Base-by-base conservation (phyloP, 2,113 vertebrate species). In the Hemichromis elongatus region DNA sequence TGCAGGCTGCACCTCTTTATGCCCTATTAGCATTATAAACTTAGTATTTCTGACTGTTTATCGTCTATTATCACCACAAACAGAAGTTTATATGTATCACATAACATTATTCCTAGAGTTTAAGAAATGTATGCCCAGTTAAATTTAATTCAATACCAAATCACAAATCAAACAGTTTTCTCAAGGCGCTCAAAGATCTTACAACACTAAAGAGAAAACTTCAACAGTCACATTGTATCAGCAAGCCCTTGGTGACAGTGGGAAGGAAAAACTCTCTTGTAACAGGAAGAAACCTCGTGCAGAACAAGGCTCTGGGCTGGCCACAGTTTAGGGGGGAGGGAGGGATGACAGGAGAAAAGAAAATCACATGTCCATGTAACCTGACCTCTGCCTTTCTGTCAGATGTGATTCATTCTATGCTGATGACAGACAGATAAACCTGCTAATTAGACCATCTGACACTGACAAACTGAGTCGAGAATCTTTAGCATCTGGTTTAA, bases 301-400 rank as follows among this genome's bases (percentile, higher is more conserved):
- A 63, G 10, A 8, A 21, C 33, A 18, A 63, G 33, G 59, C 19
- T 21, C 33, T 0, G 33, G 59, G 1, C 0, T 0, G 19, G 1
- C 18, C 59, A 63, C 33, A 1, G 10, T n/a, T 0, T 63, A 33
- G 0, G 35, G 59, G 0, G 37, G 59, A 37, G 35, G 33, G 33
- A 37, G 37, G 33, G 12, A 37, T 37, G 30, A n/a, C 18, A n/a
- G 33, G 19, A 63, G 6, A 63, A 0, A 63, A 37, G 33, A 12
- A 40, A 14, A 42, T 42, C 2, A 5, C 11, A 50, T 50, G 16
- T 50, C 7, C 7, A 18, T 18, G 14, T 56, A 0, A 56, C 0
- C 14, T 16, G 6, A 42, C 11, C 11, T 11, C 40, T 42, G 61
- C 35, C n/a, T 68, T 68, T 42, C n/a, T 42, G 63, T 68, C 63